These are phyloP conservation scores for Lordiphosa collinella DNA, from an alignment of 1,140 invertebrate genomes.

Conservation along the genomic window DNA sequence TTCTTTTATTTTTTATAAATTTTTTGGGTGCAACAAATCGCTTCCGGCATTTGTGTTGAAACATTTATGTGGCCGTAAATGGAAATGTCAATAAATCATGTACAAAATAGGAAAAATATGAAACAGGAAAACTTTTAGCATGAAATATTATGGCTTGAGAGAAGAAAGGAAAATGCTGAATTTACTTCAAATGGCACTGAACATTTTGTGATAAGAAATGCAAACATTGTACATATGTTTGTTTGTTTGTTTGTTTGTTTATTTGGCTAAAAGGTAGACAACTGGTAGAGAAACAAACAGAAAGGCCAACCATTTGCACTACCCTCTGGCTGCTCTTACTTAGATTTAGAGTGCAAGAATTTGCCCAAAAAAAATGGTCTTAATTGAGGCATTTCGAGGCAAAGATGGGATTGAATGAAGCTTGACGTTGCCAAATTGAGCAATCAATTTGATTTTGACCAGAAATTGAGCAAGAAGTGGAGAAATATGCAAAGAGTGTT, in stretches of 20 bases:
- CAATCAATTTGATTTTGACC: conserved; percentile 34
- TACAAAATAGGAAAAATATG: conserved; percentile 32
- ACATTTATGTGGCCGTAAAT: conserved; percentile 75
- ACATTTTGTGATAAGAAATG: conserved; percentile 9
- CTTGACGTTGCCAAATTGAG: conserved; percentile 40
- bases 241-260: conserved; percentile 10
- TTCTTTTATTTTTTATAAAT: conserved; percentile 1
- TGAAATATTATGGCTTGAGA: conserved; percentile 31
- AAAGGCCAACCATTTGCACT: conserved; percentile 19
- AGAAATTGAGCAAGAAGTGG: background rate
- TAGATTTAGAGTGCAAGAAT: background rate
- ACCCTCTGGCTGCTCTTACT: background rate
- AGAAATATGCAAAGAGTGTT: background rate
- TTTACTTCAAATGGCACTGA: background rate
- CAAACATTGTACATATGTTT: conserved; percentile 8
- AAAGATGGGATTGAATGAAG: conserved; percentile 25
- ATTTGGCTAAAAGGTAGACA: conserved; percentile 8
- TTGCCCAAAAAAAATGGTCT: background rate
- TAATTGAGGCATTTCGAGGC: background rate
- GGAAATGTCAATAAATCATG: conserved; percentile 77
- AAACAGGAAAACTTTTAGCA: conserved; percentile 57
- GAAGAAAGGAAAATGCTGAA: background rate
- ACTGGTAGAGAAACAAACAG: conserved; percentile 18
- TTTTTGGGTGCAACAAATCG: conserved; percentile 54
- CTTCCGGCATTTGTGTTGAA: conserved; percentile 72